phyloP scores from a whole-genome alignment of 2,888 invertebrate genomes.

The Andrena camellia region DNA sequence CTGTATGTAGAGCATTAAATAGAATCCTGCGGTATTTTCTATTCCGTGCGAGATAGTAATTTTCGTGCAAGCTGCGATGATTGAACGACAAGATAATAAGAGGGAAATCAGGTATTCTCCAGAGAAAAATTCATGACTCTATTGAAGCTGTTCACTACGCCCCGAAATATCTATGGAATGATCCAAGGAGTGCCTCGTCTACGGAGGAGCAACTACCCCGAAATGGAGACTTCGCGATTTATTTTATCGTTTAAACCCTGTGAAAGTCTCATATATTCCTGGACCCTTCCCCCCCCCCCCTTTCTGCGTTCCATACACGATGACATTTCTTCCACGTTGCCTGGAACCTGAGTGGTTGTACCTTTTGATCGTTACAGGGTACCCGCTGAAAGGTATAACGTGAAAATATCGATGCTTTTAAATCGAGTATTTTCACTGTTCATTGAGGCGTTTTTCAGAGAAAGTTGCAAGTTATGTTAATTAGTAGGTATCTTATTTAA shows the following conservation, averaged over 20 bases:
- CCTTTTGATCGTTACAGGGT: not conserved
- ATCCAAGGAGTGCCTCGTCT: slow-evolving; percentile 18
- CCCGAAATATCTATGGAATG: slow-evolving; percentile 34
- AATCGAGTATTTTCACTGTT: too few species aligned
- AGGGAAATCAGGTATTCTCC: not conserved
- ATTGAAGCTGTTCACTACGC: slow-evolving; percentile 26
- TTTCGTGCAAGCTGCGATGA: not conserved
- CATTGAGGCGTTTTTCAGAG: too few species aligned
- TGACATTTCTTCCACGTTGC: not conserved
- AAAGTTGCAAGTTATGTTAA: too few species aligned
- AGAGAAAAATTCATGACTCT: slow-evolving; percentile 38
- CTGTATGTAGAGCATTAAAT: too few species aligned
- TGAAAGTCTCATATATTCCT: slow-evolving; percentile 10
- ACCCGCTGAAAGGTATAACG: not conserved
- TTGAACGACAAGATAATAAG: slow-evolving; percentile 6
- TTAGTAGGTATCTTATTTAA: too few species aligned
- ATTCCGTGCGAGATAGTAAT: too few species aligned
- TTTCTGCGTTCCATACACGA: not conserved
- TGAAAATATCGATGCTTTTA: not conserved
- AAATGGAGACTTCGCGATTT: slow-evolving; percentile 44
- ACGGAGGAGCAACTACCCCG: slow-evolving; percentile 13
- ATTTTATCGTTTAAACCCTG: slow-evolving; percentile 43
- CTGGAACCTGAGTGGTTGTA: not conserved
- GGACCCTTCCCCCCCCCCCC: not conserved
- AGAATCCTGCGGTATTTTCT: too few species aligned